Evolutionary conservation across 37 sponge, comb jelly and placozoan species (phyloP).

Genomic region (Halichondria panicea): DNA sequence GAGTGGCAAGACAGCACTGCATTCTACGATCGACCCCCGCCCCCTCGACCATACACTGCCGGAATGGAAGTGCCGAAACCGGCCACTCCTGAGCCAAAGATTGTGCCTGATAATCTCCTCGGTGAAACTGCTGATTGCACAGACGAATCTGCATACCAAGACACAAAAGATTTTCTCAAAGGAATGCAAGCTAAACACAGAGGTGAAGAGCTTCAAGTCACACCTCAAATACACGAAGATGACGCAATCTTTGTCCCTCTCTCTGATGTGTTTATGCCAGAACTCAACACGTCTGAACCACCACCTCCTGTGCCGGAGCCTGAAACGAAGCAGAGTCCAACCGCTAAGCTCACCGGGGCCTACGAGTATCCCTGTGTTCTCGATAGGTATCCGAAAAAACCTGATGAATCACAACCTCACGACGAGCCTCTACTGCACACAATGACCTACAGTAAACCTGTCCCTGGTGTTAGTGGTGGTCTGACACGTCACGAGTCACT

Average conservation of each 20-base stretch:
- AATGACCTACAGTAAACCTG: not conserved
- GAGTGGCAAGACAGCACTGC: slow-evolving; percentile 39
- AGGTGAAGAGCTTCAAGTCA: not conserved
- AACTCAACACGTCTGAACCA: not conserved
- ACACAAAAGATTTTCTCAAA: slow-evolving; percentile 22
- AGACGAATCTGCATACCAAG: slow-evolving; percentile 43
- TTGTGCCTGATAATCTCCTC: not conserved
- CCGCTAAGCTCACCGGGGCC: not conserved
- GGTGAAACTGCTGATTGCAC: slow-evolving; percentile 23
- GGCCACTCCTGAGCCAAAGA: too few species aligned
- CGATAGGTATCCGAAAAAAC: slow-evolving; percentile 10
- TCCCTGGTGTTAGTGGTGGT: too few species aligned
- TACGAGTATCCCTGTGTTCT: slow-evolving; percentile 37
- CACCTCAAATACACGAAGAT: not conserved
- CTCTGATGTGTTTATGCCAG: not conserved
- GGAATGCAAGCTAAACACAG: not conserved
- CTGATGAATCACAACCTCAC: not conserved
- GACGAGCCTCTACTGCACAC: slow-evolving; percentile 17
- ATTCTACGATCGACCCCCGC: slow-evolving; percentile 41
- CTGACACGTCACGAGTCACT: too few species aligned
- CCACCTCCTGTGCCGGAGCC: not conserved
- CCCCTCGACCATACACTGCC: not conserved
- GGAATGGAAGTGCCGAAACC: not conserved
- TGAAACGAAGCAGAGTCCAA: not conserved
- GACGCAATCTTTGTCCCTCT: not conserved